phyloP scores from a whole-genome alignment of 2,888 invertebrate genomes.

The Catocala fraxini region DNA sequence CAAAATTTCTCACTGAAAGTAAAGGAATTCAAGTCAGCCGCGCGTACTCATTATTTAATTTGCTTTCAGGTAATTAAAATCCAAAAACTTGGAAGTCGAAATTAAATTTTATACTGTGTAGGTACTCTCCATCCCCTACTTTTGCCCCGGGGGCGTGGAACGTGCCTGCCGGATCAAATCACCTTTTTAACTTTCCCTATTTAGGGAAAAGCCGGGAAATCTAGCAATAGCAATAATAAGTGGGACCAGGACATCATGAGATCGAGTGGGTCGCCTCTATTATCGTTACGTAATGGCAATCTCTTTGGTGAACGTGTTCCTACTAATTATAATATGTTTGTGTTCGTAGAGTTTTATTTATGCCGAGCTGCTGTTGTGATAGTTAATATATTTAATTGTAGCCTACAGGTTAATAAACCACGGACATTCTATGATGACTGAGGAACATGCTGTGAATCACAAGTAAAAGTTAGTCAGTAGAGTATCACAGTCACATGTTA shows the following conservation, averaged over 20 bases:
- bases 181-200: slow-evolving; percentile 88
- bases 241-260: slow-evolving; percentile 73
- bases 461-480: no score
- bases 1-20: slow-evolving; percentile 47
- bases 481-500: no score
- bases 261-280: slow-evolving; percentile 68
- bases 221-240: slow-evolving; percentile 84
- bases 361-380: slow-evolving; percentile 1
- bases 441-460: no score
- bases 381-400: no score
- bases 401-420: no score
- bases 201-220: slow-evolving; percentile 80
- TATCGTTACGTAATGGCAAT: slow-evolving; percentile 67
- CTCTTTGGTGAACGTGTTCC: slow-evolving; percentile 52
- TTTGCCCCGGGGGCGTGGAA: slow-evolving; percentile 56
- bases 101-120: slow-evolving; percentile 82
- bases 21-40: slow-evolving; percentile 55
- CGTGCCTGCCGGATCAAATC: slow-evolving; percentile 82
- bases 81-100: slow-evolving; percentile 83
- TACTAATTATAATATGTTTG: slow-evolving; percentile 58
- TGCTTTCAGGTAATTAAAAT: slow-evolving; percentile 86
- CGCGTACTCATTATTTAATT: slow-evolving; percentile 80
- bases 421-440: no score
- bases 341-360: slow-evolving; percentile 9
- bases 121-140: slow-evolving; percentile 45